Evolutionary conservation across 2,113 vertebrate genomes (phyloP).

Genomic region (Bubo bubo): DNA sequence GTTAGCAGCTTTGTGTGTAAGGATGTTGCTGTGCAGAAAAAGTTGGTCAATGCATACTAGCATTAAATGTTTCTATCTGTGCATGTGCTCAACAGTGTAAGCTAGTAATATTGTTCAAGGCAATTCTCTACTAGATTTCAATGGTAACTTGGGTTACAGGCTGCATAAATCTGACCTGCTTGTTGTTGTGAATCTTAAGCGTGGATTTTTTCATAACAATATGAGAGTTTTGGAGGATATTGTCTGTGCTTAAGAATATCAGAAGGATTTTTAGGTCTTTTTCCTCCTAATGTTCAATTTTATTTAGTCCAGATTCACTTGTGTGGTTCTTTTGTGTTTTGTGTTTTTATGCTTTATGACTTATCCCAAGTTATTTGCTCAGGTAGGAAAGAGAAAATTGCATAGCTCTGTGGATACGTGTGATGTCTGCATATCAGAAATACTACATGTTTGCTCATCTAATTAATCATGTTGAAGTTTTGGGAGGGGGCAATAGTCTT

Average conservation of each 20-base stretch:
- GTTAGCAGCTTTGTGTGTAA: neutral
- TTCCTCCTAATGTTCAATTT: neutral
- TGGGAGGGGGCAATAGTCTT: neutral
- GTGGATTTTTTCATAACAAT: neutral
- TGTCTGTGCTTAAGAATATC: neutral
- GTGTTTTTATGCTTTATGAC: neutral
- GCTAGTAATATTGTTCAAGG: neutral
- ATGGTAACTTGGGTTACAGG: neutral
- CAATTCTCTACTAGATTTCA: neutral
- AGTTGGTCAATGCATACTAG: neutral
- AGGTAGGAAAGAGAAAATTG: neutral
- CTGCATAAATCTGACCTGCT: neutral
- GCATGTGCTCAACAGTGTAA: neutral
- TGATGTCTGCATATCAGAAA: neutral
- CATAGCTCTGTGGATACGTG: neutral
- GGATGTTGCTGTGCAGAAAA: neutral
- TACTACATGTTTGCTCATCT: neutral
- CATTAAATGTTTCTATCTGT: neutral
- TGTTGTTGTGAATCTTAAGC: neutral
- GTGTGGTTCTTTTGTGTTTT: neutral
- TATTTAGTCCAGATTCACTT: neutral
- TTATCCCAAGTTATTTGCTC: rapidly evolving
- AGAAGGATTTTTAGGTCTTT: neutral
- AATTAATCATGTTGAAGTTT: neutral
- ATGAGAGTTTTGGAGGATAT: neutral